A percentile compares a stretch with the other conserved stretches of the same genome.
phyloP scores from a whole-genome alignment of 2,888 invertebrate species.

The Eilema sororculum region DNA sequence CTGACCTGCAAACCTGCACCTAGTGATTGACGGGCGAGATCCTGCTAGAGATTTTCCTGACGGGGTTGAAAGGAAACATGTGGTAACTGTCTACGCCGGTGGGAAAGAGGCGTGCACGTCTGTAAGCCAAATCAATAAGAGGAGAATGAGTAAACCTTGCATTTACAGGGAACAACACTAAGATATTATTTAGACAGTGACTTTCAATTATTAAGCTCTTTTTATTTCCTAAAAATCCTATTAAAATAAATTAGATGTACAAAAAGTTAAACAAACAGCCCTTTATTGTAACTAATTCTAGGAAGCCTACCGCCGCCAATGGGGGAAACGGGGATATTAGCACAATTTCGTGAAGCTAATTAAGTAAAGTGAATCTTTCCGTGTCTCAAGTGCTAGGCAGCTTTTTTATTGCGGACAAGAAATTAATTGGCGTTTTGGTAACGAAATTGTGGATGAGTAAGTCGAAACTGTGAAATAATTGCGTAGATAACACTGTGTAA shows the following conservation, averaged over 20 bases:
- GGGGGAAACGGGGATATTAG: constrained; percentile 16
- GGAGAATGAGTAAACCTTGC: no score
- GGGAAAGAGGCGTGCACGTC: no score
- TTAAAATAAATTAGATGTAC: neutral
- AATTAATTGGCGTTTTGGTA: constrained; percentile 13
- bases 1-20: no score
- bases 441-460: neutral
- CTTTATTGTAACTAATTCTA: constrained; percentile 2
- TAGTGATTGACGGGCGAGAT: no score
- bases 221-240: neutral
- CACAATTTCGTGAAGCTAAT: constrained; percentile 20
- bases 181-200: neutral
- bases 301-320: neutral
- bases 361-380: constrained; percentile 24
- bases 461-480: neutral
- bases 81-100: no score
- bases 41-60: no score
- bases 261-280: neutral
- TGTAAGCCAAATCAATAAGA: no score
- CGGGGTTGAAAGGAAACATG: no score
- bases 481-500: neutral
- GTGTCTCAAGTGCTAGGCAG: constrained; percentile 11
- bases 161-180: no score
- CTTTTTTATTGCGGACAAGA: constrained; percentile 5
- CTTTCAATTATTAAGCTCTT: neutral